Base-by-base conservation (phyloP, 1,140 invertebrate genomes). In the Drosophila kepulauana region DNA sequence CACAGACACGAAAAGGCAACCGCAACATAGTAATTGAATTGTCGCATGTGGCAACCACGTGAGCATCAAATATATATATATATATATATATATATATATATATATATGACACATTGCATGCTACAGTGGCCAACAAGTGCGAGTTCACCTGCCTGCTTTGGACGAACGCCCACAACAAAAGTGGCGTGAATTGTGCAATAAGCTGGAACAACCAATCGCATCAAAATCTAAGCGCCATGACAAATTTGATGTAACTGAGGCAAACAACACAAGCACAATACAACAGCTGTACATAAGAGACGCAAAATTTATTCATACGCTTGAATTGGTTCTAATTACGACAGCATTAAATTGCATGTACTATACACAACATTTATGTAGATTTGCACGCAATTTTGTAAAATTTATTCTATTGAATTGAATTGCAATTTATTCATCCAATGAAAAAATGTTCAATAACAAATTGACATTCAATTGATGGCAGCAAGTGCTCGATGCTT, bases 11-110 rank as follows among this genome's bases (percentile, higher is more conserved):
- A 46, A 54, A 25, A 67, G 25, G 10, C 58, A 52, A 58, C 70
- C 78, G 30, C 73, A 72, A 65, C 71, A 81, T 70, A 43, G 62
- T 87, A 89, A 87, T 84, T 87, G 69, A 84, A 78, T 56, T 80
- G 76, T 79, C 82, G 82, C 82, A 88, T 87, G 79, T 69, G 52
- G 77, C 77, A 68, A 69, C 84, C 84, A 87, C 82, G 84, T 87
- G 82, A 82, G 66, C 13, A 6, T 3, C 56, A 6, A 56, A 70
- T 66, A n/a, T n/a, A n/a, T 51, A 41, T 45, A n/a, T 16, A n/a
- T 15, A 3, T 25, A 10, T 68, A 43, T 63, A 48, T 45, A 30
- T 10, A 13, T 6, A 30, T 38, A 51, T 35, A 58, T 46, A 10
- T 43, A 61, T 46, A 35, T 59, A 28, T 28, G 59, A n/a, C n/a